Conservation (phyloP, 2,797 vertebrate genomes). For the Masticophis lateralis region DNA sequence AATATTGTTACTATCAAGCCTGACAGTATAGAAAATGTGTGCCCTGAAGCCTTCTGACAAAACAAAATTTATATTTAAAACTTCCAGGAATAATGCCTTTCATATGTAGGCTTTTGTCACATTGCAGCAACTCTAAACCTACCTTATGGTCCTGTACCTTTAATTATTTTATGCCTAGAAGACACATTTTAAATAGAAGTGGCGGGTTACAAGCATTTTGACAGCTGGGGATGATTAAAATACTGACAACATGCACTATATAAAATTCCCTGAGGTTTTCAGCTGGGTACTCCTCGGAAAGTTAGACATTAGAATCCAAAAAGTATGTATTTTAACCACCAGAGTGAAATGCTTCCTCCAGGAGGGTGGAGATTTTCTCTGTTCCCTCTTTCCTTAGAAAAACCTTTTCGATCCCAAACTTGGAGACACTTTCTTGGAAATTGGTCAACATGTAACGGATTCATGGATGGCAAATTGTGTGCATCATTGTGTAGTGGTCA, state of each 20-base stretch:
- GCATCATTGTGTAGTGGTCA: slow-evolving; percentile 60
- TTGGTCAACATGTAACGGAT: slow-evolving; percentile 56
- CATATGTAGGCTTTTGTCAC: slow-evolving; percentile 83
- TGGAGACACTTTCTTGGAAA: slow-evolving; percentile 62
- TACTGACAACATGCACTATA: slow-evolving; percentile 93
- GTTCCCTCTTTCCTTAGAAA: slow-evolving; percentile 23
- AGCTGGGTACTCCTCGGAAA: slow-evolving; percentile 73
- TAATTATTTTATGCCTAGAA: slow-evolving; percentile 99
- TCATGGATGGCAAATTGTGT: slow-evolving; percentile 67
- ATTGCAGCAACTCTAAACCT: slow-evolving; percentile 73
- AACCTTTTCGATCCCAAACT: slow-evolving; percentile 45
- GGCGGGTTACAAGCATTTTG: slow-evolving; percentile 98
- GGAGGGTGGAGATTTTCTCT: slow-evolving; percentile 36
- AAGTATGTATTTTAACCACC: slow-evolving; percentile 62
- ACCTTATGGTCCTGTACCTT: slow-evolving; percentile 86
- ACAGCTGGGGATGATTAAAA: slow-evolving; percentile 99
- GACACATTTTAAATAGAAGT: slow-evolving; percentile 99
- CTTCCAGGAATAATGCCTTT: slow-evolving; percentile 97
- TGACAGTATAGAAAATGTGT: slow-evolving; percentile 98
- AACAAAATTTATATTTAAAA: slow-evolving; percentile 91
- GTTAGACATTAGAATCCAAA: slow-evolving; percentile 69
- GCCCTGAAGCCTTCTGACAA: slow-evolving; percentile 97
- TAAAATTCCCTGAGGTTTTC: slow-evolving; percentile 87
- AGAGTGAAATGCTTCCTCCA: slow-evolving; percentile 50
- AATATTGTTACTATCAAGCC: slow-evolving; percentile 86